phyloP scores from a whole-genome alignment of 2,113 vertebrate species.

The Caranx ignobilis region DNA sequence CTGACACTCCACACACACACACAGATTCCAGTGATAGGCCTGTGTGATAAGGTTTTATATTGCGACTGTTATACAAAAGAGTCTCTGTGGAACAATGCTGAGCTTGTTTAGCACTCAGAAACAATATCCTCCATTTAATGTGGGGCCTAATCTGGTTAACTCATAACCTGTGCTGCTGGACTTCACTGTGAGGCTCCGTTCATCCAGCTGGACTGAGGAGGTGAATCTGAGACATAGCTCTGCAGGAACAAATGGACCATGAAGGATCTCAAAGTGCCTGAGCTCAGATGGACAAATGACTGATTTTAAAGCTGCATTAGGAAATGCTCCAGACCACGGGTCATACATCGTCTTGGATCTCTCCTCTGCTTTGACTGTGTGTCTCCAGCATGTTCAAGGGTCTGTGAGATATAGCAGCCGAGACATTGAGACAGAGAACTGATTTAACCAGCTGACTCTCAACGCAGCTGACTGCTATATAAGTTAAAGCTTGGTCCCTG shows the following conservation, averaged over 20 bases:
- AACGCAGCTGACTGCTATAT: constrained; percentile 76
- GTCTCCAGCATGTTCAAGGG: background rate
- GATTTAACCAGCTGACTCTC: constrained; percentile 70
- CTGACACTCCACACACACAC: constrained; percentile 16
- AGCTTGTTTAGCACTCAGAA: constrained; percentile 64
- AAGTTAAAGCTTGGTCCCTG: constrained; percentile 55
- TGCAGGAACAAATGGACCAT: background rate
- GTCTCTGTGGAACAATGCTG: constrained; percentile 57
- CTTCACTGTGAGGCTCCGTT: constrained; percentile 35
- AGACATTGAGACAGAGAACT: constrained; percentile 23
- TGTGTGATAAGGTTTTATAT: constrained; percentile 69
- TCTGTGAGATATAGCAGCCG: background rate
- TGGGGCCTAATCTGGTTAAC: constrained; percentile 61
- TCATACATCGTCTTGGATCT: background rate
- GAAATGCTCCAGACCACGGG: background rate
- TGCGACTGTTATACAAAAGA: constrained; percentile 52
- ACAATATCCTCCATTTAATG: constrained; percentile 61
- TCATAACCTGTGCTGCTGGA: constrained; percentile 53
- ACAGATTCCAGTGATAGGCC: constrained; percentile 46
- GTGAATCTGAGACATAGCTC: constrained; percentile 16
- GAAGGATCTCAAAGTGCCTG: background rate
- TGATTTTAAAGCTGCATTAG: background rate
- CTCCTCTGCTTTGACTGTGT: background rate
- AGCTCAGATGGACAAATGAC: background rate
- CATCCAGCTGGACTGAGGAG: constrained; percentile 19